Percentiles rank a stretch among this genome's conserved stretches.
Conservation (phyloP, 2,113 vertebrate species). For the Myiopsitta monachus region DNA sequence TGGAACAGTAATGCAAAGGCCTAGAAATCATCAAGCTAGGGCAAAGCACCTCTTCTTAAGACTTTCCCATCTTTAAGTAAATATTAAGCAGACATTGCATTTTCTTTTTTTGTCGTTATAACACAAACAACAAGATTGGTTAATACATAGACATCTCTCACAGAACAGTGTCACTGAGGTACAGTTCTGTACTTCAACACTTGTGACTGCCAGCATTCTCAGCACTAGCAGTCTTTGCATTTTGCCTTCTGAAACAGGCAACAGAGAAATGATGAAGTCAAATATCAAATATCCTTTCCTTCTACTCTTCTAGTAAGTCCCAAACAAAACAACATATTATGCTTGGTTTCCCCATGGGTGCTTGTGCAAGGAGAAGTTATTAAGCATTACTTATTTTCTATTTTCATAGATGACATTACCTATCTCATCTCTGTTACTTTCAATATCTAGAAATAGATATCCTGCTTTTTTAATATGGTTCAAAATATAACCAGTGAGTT, state of each 20-base stretch:
- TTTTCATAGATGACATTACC: background rate
- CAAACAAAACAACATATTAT: background rate
- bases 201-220: background rate
- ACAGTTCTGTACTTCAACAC: background rate
- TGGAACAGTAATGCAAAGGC: background rate
- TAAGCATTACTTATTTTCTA: background rate
- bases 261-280: background rate
- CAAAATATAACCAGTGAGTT: background rate
- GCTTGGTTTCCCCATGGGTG: background rate
- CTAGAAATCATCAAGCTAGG: background rate
- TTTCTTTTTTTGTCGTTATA: background rate
- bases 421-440: background rate
- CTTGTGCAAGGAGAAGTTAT: background rate
- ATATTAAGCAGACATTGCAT: background rate
- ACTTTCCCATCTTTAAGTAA: background rate
- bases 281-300: background rate
- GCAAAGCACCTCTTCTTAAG: background rate
- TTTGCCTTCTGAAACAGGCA: background rate
- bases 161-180: background rate
- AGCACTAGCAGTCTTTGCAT: background rate
- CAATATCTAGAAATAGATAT: background rate
- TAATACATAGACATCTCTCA: background rate
- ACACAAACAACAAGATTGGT: background rate
- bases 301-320: background rate
- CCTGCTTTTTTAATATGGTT: background rate